Evolutionary conservation across 2,888 invertebrate species (phyloP).

Genomic region (Liopterus haemorrhoidalis): DNA sequence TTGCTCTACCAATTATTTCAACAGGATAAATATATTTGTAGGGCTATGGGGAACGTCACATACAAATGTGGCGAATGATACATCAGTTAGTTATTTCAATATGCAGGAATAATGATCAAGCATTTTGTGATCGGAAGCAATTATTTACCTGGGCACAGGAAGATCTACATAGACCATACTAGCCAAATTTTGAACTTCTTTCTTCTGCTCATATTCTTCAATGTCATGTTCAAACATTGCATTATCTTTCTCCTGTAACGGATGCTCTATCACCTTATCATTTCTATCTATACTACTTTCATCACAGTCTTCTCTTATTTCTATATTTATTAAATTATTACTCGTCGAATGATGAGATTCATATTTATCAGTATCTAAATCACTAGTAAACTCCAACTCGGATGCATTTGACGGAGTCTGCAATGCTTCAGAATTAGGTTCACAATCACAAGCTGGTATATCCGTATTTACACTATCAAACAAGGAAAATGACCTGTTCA

Average conservation of each 20-base stretch:
- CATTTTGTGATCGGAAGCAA: neutral
- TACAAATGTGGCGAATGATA: too few species aligned
- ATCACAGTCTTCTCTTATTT: slow-evolving; percentile 13
- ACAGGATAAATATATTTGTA: too few species aligned
- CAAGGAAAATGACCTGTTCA: slow-evolving; percentile 39
- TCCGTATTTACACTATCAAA: slow-evolving; percentile 31
- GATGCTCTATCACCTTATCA: slow-evolving; percentile 12
- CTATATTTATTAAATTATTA: slow-evolving; percentile 39
- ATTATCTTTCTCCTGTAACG: slow-evolving; percentile 19
- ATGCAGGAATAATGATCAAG: neutral
- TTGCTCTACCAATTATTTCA: too few species aligned
- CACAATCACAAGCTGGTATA: slow-evolving; percentile 40
- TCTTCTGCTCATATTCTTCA: slow-evolving; percentile 26
- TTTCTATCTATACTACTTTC: neutral
- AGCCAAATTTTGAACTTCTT: slow-evolving; percentile 31
- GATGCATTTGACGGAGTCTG: slow-evolving; percentile 76
- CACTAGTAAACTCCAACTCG: slow-evolving; percentile 56
- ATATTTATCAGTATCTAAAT: slow-evolving; percentile 38
- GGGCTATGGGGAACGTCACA: too few species aligned
- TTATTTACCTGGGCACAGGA: slow-evolving; percentile 52
- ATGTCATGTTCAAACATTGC: slow-evolving; percentile 29
- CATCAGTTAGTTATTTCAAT: too few species aligned
- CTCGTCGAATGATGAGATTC: slow-evolving; percentile 44
- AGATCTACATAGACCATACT: slow-evolving; percentile 53
- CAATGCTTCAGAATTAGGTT: slow-evolving; percentile 52